Evolutionary conservation across 1,140 invertebrate genomes (phyloP).

Genomic region (Lordiphosa mommai): DNA sequence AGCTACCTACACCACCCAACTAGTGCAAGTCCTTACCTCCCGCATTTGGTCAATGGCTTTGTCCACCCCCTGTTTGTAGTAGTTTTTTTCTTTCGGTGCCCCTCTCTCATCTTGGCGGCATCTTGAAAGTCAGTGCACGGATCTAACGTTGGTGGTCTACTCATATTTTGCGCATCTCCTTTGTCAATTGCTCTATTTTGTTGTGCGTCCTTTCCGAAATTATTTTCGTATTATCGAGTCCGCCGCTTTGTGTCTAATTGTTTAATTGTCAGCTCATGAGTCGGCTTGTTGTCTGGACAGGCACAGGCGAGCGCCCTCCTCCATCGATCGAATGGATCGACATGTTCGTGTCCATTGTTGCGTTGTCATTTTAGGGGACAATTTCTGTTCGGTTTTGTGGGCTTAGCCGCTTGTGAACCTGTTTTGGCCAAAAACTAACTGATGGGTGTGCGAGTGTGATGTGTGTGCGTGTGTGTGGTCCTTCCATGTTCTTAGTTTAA

Average conservation of each 20-base stretch:
- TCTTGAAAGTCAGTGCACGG: constrained; percentile 39
- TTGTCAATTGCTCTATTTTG: constrained; percentile 76
- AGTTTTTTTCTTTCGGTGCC: constrained; percentile 27
- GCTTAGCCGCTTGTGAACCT: constrained; percentile 54
- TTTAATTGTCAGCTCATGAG: constrained; percentile 70
- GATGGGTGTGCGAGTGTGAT: constrained; percentile 29
- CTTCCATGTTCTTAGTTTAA: constrained; percentile 35
- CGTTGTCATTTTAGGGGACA: constrained; percentile 52
- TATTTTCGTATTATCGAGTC: constrained; percentile 75
- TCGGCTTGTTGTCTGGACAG: constrained; percentile 32
- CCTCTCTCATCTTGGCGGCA: constrained; percentile 56
- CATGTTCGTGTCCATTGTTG: constrained; percentile 43
- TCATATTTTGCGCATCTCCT: constrained; percentile 66
- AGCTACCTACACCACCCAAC: constrained; percentile 43
- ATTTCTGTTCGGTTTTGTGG: constrained; percentile 39
- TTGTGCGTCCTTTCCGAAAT: constrained; percentile 50
- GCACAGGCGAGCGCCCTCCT: constrained; percentile 19
- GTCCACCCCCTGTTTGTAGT: constrained; percentile 42
- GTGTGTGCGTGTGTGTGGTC: constrained; percentile 45
- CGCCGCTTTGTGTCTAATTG: constrained; percentile 67
- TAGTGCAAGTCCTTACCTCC: constrained; percentile 10
- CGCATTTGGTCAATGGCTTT: constrained; percentile 68
- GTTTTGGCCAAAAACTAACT: constrained; percentile 10
- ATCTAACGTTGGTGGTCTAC: constrained; percentile 56
- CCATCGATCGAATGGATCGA: constrained; percentile 21